Conservation (phyloP, 2,888 invertebrate species). For the Polydesmus complanatus region DNA sequence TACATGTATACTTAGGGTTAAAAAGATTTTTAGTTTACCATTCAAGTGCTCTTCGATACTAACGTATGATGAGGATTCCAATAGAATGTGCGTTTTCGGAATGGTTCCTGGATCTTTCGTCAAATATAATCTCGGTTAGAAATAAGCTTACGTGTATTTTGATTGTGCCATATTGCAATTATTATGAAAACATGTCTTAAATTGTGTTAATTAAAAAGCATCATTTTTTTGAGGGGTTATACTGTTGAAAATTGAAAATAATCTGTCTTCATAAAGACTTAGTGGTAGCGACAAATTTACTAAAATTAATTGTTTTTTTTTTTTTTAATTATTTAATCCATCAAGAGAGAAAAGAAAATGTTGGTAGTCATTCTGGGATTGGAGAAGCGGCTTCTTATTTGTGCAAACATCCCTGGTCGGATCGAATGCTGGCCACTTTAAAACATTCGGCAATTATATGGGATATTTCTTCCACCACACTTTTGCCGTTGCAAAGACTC, state of each 20-base stretch:
- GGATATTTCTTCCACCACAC: background rate
- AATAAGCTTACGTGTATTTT: background rate
- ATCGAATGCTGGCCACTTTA: background rate
- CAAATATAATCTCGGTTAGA: background rate
- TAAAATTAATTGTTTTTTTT: too few species aligned
- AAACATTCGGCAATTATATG: conserved; percentile 2
- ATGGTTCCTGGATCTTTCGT: background rate
- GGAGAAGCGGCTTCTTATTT: background rate
- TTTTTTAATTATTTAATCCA: too few species aligned
- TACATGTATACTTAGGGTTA: too few species aligned
- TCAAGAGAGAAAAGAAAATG: background rate
- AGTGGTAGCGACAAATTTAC: too few species aligned
- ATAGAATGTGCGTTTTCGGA: background rate
- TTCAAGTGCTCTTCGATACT: background rate
- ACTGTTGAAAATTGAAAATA: too few species aligned
- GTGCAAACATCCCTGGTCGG: background rate
- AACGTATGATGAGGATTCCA: background rate
- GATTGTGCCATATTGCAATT: background rate
- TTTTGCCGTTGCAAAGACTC: background rate
- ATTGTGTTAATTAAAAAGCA: background rate
- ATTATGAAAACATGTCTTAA: background rate
- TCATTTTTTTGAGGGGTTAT: too few species aligned
- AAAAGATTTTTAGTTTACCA: background rate
- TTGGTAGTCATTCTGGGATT: background rate
- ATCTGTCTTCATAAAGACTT: too few species aligned